Percentiles rank a stretch among this genome's conserved stretches.
Conservation (phyloP, 1,140 invertebrate genomes). For the Lepeophtheirus salmonis region DNA sequence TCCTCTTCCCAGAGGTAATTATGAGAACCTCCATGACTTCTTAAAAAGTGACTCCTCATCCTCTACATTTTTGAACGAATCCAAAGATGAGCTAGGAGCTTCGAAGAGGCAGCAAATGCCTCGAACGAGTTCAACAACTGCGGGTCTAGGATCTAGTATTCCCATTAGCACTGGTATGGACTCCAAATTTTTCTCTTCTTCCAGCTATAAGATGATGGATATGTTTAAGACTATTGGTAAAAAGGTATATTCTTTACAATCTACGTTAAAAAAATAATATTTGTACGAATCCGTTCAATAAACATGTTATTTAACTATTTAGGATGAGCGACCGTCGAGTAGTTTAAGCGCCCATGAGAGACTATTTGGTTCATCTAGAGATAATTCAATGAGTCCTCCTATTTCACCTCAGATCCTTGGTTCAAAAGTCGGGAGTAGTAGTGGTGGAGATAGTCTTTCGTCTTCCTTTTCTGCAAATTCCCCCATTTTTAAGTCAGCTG, state of each 20-base stretch:
- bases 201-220: constrained; percentile 2
- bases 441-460: constrained; percentile 25
- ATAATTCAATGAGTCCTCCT: constrained; percentile 19
- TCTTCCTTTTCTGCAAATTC: constrained; percentile 29
- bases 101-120: too few species aligned
- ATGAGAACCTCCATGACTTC: constrained; percentile 10
- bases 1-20: constrained; percentile 14
- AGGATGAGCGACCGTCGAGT: constrained; percentile 20
- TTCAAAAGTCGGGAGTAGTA: constrained; percentile 20
- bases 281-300: too few species aligned
- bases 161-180: not conserved
- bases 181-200: not conserved
- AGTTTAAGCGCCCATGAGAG: constrained; percentile 28
- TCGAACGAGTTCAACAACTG: too few species aligned
- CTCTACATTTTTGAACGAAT: too few species aligned
- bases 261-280: too few species aligned
- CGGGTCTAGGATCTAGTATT: not conserved
- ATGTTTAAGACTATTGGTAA: not conserved
- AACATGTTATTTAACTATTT: not conserved
- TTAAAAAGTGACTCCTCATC: not conserved
- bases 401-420: constrained; percentile 20
- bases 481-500: constrained; percentile 61
- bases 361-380: constrained; percentile 26
- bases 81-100: too few species aligned
- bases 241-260: not conserved